A percentile compares a stretch with the other conserved stretches of the same genome.
Conservation (phyloP, 92 coral and sea anemone species). For the Zoanthus sociatus region DNA sequence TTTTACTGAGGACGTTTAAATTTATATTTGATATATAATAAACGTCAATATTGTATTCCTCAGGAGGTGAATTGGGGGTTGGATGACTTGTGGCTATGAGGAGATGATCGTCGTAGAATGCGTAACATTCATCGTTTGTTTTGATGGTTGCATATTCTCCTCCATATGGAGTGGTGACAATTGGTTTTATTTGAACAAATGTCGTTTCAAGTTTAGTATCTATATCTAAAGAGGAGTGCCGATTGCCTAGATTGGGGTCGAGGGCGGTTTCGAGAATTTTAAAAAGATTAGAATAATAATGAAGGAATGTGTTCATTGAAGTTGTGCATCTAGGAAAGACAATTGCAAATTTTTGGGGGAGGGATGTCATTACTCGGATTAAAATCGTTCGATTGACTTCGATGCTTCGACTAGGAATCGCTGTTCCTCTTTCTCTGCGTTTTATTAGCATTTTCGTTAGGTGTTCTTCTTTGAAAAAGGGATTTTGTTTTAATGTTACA, state of each 20-base stretch:
- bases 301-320: neutral
- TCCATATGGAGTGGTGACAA: neutral
- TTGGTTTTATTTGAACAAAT: neutral
- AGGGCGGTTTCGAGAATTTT: neutral
- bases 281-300: neutral
- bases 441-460: neutral
- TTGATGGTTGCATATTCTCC: neutral
- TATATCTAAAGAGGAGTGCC: neutral
- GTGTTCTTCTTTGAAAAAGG: neutral
- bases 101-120: neutral
- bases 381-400: neutral
- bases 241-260: neutral
- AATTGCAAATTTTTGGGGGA: neutral
- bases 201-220: neutral
- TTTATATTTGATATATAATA: slow-evolving; percentile 11
- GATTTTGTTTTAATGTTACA: neutral
- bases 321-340: neutral
- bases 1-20: slow-evolving; percentile 1
- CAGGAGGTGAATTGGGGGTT: neutral
- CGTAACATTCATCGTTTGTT: neutral
- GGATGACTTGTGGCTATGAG: neutral
- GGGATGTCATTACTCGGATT: neutral
- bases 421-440: neutral
- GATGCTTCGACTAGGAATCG: neutral
- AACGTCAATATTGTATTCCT: slow-evolving; percentile 19